These are phyloP conservation scores for Cydia strobilella DNA, from an alignment of 1,140 invertebrate species.

Conservation along the genomic window DNA sequence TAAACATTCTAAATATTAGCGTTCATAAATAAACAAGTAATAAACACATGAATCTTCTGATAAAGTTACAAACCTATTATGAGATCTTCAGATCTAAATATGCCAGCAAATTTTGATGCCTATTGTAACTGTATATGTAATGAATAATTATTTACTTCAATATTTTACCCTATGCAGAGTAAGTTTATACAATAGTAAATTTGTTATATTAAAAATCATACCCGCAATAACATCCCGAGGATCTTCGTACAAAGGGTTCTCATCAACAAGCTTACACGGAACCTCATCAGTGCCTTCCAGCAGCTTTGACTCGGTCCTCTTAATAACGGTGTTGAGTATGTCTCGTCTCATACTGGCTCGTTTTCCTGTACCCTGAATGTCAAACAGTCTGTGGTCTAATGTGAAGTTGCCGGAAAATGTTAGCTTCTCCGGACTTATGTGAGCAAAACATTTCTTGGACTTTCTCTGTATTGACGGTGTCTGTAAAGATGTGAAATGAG, in stretches of 20 bases:
- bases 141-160: too few relatives aligned
- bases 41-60: too few relatives aligned
- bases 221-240: constrained; percentile 64
- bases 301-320: constrained; percentile 56
- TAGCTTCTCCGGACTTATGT: constrained; percentile 46
- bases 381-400: constrained; percentile 47
- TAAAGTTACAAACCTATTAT: too few relatives aligned
- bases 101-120: too few relatives aligned
- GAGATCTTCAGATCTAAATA: too few relatives aligned
- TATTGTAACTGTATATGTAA: too few relatives aligned
- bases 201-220: constrained; percentile 32
- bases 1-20: too few relatives aligned
- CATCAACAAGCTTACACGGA: constrained; percentile 41
- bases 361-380: constrained; percentile 48
- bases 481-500: constrained; percentile 32
- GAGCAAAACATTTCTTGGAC: constrained; percentile 43
- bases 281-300: constrained; percentile 37
- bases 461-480: constrained; percentile 43
- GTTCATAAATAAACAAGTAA: too few relatives aligned
- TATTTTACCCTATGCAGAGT: too few relatives aligned
- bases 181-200: too few relatives aligned
- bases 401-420: constrained; percentile 66
- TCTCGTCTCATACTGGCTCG: constrained; percentile 58
- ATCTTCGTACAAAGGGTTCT: constrained; percentile 67
- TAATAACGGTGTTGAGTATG: constrained; percentile 59